Base-by-base conservation (phyloP, 2,888 invertebrate species). In the Xanthorhoe spadicearia region DNA sequence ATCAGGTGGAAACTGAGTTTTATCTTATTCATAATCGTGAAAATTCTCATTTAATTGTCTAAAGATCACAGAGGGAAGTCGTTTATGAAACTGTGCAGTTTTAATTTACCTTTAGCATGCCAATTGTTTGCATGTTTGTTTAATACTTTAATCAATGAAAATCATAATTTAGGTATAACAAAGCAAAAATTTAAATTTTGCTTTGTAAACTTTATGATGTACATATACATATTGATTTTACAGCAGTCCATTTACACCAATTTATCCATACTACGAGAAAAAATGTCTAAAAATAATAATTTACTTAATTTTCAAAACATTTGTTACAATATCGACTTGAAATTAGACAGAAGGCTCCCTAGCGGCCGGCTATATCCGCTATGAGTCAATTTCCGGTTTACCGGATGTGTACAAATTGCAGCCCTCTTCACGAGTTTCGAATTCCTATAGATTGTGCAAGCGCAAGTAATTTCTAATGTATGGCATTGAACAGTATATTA, bases 351-450 rank as follows among this genome's bases (percentile, higher is more conserved):
- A 17, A 50, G 63, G 15, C 18, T 60, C 60, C 63, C 57, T 10
- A 32, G 18, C 35, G 68, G 55, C 66, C 72, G 65, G 68, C 68
- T 64, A 68, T 64, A 62, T 70, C 70, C 70, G 70, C 23, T 54
- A 50, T 50, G 51, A 38, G 61, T 69, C 69, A 69, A 72, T 72
- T 69, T 72, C 69, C 69, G 71, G 64, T 60, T 46, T 61, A 64
- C 61, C 68, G 68, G 68, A 68, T 68, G 64, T 68, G 53, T 60
- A 61, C 64, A 60, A 64, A 67, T 70, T 70, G 61, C 68, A 64
- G 53, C 57, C 54, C 50, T 55, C 66, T 51, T 43, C 54, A 52
- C 52, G 46, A 15, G 56, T 49, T 57, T 64, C 61, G 19, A 54
- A 68, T 68, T 68, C 61, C 50, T 43, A 56, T 68, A 57, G 60